Evolutionary conservation across 2,113 vertebrate genomes (phyloP).

Genomic region (Heliornis fulica): DNA sequence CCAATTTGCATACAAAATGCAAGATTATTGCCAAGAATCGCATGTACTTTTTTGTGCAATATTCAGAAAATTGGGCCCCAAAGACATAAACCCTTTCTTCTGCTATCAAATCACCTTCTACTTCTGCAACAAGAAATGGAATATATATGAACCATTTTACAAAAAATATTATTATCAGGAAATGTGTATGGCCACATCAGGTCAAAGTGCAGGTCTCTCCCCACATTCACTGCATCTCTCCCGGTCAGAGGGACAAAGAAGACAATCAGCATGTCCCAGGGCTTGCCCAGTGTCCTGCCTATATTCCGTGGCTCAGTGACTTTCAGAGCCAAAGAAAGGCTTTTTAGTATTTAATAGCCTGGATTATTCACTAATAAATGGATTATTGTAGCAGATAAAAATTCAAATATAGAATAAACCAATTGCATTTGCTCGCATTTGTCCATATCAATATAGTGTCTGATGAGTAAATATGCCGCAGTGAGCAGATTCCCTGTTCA

Average conservation of each 20-base stretch:
- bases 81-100: slow-evolving; percentile 7
- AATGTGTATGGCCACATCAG: not conserved
- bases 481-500: slow-evolving; percentile 2
- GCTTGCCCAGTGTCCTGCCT: not conserved
- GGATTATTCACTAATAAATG: slow-evolving; percentile 44
- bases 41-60: not conserved
- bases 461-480: not conserved
- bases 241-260: not conserved
- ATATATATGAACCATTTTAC: not conserved
- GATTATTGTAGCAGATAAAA: slow-evolving; percentile 33
- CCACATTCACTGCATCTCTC: not conserved
- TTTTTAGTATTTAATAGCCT: not conserved
- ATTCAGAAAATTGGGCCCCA: slow-evolving; percentile 21
- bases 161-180: not conserved
- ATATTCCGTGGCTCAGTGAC: not conserved
- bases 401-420: slow-evolving; percentile 31
- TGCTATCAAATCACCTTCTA: not conserved
- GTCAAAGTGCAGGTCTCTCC: not conserved
- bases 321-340: not conserved
- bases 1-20: slow-evolving; percentile 44
- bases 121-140: not conserved
- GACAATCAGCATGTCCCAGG: accelerated
- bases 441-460: not conserved
- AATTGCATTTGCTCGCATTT: not conserved
- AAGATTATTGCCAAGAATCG: slow-evolving; percentile 3